These are phyloP conservation scores for Acanthurus tractus DNA, from an alignment of 2,797 vertebrate species.

Conservation along the genomic window DNA sequence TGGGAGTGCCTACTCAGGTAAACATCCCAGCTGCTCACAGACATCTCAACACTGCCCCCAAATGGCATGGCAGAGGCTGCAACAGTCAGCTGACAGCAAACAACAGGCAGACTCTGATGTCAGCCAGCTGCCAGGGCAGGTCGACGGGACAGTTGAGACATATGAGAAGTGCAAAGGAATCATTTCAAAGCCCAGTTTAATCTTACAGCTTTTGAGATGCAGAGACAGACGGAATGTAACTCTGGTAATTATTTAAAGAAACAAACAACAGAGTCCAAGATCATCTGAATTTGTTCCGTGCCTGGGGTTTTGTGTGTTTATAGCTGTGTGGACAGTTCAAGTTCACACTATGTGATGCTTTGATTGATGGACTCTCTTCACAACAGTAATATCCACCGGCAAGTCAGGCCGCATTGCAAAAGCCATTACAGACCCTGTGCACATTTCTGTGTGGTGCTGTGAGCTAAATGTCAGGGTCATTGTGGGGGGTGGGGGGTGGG, in stretches of 20 bases:
- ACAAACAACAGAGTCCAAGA: conserved; percentile 36
- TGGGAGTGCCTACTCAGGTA: conserved; percentile 94
- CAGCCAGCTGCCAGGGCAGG: conserved; percentile 14
- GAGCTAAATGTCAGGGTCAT: conserved; percentile 74
- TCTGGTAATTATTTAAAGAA: conserved; percentile 58
- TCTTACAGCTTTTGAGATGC: conserved; percentile 26
- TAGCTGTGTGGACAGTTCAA: conserved; percentile 44
- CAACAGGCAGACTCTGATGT: conserved; percentile 22
- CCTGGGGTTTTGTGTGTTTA: conserved; percentile 38
- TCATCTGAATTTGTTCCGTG: conserved; percentile 24
- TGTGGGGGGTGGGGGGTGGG: background rate
- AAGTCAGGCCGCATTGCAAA: conserved; percentile 37
- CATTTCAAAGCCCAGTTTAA: conserved; percentile 21
- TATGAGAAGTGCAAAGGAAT: conserved; percentile 11
- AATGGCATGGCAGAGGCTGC: conserved; percentile 34
- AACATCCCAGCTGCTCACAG: conserved; percentile 2
- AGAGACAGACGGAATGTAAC: conserved; percentile 30
- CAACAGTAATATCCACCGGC: conserved; percentile 50
- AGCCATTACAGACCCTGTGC: conserved; percentile 43
- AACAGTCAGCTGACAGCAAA: background rate
- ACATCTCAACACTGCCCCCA: conserved; percentile 31
- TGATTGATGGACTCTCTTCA: conserved; percentile 54
- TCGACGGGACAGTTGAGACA: conserved; percentile 4
- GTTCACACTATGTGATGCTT: conserved; percentile 46
- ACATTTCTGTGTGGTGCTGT: conserved; percentile 26